Base-by-base conservation (phyloP, 2,888 invertebrate genomes). In the Diarsia dahlii region DNA sequence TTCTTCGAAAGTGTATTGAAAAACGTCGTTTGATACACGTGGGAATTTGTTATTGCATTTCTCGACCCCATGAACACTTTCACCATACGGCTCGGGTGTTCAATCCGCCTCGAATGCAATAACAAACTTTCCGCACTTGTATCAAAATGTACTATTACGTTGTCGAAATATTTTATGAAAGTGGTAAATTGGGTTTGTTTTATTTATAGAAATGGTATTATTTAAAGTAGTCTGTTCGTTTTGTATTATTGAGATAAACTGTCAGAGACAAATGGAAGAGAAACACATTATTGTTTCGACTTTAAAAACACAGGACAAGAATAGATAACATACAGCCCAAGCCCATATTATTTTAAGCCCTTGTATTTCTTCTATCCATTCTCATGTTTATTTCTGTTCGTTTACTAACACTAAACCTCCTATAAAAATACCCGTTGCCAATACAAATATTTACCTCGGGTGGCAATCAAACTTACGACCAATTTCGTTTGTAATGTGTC, bases 381-480 rank as follows among this genome's bases (percentile, higher is more conserved):
- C 48, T 0, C 2, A 23, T 9, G 20, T 48, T 15, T 54, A 65
- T 34, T 52, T 34, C 12, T 5, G 4, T 8, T 1, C 18, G 18
- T 15, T 34, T n/a, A 5, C 2, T 18, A n/a, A 3, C 3, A 9
- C 45, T 18, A 58, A 50, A 9, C 15, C 2, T 12, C 58, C 8
- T 39, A 28, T 71, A 50, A 34, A 39, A 8, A 20, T 6, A n/a
- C 13, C 5, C 50, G 1, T 20, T 18, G 3, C 10, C 66, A 1
- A 6, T 18, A 34, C 58, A 71, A 76, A 78, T 50, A 50, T 71
- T 79, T n/a, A 71, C 50, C 20, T 4, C 5, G 13, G 18, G 1
- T 34, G 45, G 45, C 52, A 52, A 52, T 60, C 46, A 52, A 46
- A 23, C 9, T 10, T n/a, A 28, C 20, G 15, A 46, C 20, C 48